A percentile compares a stretch with the other conserved stretches of the same genome.
Conservation (phyloP, 1,140 invertebrate genomes). For the Brachionus rotundiformis region DNA sequence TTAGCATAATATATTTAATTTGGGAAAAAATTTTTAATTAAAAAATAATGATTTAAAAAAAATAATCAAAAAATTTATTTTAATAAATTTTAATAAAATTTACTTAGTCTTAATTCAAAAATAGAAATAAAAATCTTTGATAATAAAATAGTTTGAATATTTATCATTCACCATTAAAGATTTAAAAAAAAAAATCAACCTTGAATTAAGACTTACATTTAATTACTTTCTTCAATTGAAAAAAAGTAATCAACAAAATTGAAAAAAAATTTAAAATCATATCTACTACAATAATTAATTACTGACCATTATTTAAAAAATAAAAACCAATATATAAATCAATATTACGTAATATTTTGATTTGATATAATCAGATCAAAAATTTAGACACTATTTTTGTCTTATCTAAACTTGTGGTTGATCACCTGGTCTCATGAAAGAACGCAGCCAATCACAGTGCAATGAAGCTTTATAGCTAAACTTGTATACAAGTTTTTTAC, state of each 20-base stretch:
- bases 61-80: background rate
- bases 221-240: constrained; percentile 29
- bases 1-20: too few relatives aligned
- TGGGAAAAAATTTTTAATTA: too few relatives aligned
- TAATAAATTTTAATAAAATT: background rate
- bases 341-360: constrained; percentile 41
- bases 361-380: background rate
- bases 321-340: background rate
- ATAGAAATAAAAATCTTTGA: background rate
- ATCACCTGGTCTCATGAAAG: background rate
- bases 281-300: background rate
- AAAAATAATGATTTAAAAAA: background rate
- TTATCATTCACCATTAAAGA: background rate
- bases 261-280: constrained; percentile 13
- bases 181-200: background rate
- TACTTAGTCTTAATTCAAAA: background rate
- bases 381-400: background rate
- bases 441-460: constrained; percentile 36
- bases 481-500: constrained; percentile 42
- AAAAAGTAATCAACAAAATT: constrained; percentile 40
- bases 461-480: constrained; percentile 38
- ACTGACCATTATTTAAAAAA: background rate
- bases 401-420: background rate
- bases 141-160: background rate
- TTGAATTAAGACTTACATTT: constrained; percentile 35